These are phyloP conservation scores for Toxostoma redivivum DNA, from an alignment of 2,113 vertebrate species.

Conservation along the genomic window DNA sequence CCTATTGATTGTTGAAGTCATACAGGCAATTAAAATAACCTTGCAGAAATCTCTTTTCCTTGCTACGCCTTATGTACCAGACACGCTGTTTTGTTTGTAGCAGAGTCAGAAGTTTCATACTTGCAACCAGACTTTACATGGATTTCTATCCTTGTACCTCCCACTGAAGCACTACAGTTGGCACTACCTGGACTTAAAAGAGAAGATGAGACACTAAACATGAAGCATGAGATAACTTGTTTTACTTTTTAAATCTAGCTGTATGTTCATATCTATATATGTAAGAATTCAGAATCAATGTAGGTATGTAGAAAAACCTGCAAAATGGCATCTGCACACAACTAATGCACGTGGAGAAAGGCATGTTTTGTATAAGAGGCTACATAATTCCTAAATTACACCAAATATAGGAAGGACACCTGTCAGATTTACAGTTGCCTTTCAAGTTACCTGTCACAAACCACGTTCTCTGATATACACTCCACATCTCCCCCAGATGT, in stretches of 20 bases:
- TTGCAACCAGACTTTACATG: neutral
- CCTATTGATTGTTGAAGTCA: neutral
- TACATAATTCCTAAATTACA: neutral
- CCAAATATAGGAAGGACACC: neutral
- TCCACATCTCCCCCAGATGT: neutral
- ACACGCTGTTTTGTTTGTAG: neutral
- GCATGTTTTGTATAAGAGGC: accelerated
- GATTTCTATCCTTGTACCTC: neutral
- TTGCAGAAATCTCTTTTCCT: neutral
- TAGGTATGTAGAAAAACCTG: accelerated
- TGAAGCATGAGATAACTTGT: neutral
- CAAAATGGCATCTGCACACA: neutral
- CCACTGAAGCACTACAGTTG: neutral
- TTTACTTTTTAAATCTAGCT: neutral
- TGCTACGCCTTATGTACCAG: neutral
- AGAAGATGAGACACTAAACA: neutral
- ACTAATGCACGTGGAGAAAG: neutral
- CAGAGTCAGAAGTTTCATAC: neutral
- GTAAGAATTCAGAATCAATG: neutral
- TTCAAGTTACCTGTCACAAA: neutral
- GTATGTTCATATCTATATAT: neutral
- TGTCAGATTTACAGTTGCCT: neutral
- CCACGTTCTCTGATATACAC: accelerated
- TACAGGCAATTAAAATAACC: neutral
- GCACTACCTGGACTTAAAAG: neutral